These are phyloP conservation scores for Microtus ochrogaster DNA, from an alignment of 2,113 vertebrate species.

Conservation along the genomic window DNA sequence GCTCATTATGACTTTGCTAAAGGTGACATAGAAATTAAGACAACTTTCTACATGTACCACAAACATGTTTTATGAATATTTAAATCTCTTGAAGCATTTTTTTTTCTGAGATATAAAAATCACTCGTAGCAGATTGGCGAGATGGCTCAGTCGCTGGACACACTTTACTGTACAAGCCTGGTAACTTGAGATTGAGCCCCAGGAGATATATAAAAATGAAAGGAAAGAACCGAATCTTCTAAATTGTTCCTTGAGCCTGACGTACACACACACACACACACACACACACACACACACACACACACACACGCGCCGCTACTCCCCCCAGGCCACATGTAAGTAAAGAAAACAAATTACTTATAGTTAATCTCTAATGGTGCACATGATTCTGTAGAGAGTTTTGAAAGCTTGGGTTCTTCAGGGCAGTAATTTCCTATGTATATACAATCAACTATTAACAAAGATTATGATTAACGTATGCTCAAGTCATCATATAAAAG, in stretches of 20 bases:
- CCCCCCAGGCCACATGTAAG: too few relatives aligned
- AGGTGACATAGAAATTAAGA: background rate
- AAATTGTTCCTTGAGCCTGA: background rate
- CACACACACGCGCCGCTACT: background rate
- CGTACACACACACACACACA: too few relatives aligned
- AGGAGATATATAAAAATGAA: background rate
- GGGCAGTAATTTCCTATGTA: background rate
- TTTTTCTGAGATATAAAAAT: background rate
- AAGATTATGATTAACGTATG: background rate
- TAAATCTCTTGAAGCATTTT: background rate
- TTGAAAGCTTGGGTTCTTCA: background rate
- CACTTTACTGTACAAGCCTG: background rate
- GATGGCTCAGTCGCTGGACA: background rate
- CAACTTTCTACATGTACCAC: too few relatives aligned
- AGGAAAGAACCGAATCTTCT: background rate
- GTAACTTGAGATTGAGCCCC: background rate
- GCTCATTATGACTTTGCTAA: background rate
- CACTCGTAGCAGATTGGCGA: background rate
- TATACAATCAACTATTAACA: background rate
- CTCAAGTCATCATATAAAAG: background rate
- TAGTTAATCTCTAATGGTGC: background rate
- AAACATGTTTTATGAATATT: background rate
- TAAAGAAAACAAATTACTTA: background rate
- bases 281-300: background rate
- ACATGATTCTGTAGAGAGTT: background rate